Conservation (phyloP, 2,888 invertebrate species). For the Junonia oenone region DNA sequence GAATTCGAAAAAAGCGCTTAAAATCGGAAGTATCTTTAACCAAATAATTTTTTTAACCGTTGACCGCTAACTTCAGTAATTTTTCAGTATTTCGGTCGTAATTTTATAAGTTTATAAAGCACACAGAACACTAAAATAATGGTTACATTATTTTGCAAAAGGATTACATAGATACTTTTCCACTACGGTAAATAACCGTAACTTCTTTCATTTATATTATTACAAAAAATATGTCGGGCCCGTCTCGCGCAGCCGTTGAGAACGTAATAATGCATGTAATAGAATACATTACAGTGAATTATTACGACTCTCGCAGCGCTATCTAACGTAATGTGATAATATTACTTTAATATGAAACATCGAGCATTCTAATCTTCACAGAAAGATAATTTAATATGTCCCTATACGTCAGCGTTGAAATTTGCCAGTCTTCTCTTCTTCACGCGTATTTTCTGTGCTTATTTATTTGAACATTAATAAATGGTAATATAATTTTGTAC, state of each 20-base stretch:
- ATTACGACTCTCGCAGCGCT: conserved; percentile 16
- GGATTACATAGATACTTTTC: too few species aligned
- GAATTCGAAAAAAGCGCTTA: too few species aligned
- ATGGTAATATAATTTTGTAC: too few species aligned
- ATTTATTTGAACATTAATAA: too few species aligned
- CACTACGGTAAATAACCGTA: neutral
- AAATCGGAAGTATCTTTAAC: too few species aligned
- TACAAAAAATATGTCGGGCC: conserved; percentile 1
- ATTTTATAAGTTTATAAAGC: neutral
- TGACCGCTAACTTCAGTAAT: too few species aligned
- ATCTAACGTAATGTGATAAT: conserved; percentile 6
- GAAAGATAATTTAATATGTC: conserved; percentile 6
- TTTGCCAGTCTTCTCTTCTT: neutral
- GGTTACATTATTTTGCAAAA: neutral
- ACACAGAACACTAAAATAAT: neutral
- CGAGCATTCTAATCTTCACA: conserved; percentile 5
- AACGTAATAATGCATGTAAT: conserved; percentile 22
- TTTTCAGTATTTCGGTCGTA: too few species aligned
- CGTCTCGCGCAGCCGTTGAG: neutral
- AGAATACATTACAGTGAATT: conserved; percentile 24
- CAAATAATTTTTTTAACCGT: too few species aligned
- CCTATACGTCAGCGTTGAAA: neutral
- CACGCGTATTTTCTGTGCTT: too few species aligned
- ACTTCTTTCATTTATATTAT: too few species aligned
- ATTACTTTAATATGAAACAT: conserved; percentile 9